Base-by-base conservation (phyloP, 2,797 vertebrate species). In the Sarcophilus harrisii region DNA sequence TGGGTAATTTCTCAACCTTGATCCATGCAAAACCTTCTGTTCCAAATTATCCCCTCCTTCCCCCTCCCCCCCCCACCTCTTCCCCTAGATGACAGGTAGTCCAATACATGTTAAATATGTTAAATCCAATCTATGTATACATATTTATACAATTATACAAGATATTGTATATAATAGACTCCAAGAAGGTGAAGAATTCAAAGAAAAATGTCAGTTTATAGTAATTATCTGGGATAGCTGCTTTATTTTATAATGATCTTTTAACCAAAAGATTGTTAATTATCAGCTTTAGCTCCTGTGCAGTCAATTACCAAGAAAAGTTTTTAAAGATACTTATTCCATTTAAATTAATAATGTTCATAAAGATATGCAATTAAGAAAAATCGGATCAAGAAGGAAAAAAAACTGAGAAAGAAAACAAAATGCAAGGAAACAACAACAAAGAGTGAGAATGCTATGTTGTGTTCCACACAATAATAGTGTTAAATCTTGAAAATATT, bases 241-340 rank as follows among this genome's bases (percentile, higher is more conserved):
- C 97, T 98, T 99, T 98, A 98, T 99, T 99, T 98, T 98, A 98
- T 99, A 99, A 99, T 99, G 98, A 99, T 99, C 98, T 99, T 99
- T 98, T 99, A 98, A 98, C 91, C 97, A 98, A 98, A 98, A 98
- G 98, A 98, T 99, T 98, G 98, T 99, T 99, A 99, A 99, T 99
- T 99, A 99, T 99, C 98, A 98, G 98, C 99, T 99, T 99, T 98
- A 98, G 98, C 98, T 99, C 98, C 98, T 98, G 96, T 99, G 98
- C 98, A 98, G 99, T 99, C 98, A 99, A 98, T 99, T 99, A 99
- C 98, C 96, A 98, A 98, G 60, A 94, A 94, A 60, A 93, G 54
- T 93, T 57, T 54, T 55, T 32, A 49, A 24, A 57, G 28, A 90
- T 90, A 57, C 3, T n/a, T 32, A 45, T 87, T 87, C 73, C 49